These are phyloP conservation scores for Cardiocondyla obscurior DNA, from an alignment of 1,140 invertebrate species.

Conservation along the genomic window DNA sequence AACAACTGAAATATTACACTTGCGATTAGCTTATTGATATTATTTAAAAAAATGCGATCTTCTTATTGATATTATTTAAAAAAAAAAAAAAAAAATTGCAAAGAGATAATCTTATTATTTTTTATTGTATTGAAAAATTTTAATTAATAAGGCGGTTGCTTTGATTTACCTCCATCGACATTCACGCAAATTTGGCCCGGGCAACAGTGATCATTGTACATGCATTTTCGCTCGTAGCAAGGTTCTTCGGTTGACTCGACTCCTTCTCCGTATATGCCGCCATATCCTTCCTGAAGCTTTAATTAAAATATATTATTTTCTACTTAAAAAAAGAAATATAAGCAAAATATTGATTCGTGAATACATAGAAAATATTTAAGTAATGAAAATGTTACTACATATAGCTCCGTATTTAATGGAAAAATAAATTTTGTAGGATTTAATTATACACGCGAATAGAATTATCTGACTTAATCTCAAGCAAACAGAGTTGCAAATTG, in stretches of 20 bases:
- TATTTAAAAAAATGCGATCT: background rate
- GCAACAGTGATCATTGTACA: conserved; percentile 91
- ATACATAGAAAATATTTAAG: background rate
- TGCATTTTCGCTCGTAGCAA: conserved; percentile 88
- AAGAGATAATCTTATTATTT: background rate
- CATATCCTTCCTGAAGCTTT: conserved; percentile 75
- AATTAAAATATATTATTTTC: conserved; percentile 41
- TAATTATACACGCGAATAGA: background rate
- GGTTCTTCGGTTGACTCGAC: conserved; percentile 82
- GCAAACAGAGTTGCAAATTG: conserved; percentile 5
- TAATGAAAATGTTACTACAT: background rate
- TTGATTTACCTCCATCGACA: conserved; percentile 87
- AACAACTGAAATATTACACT: conserved; percentile 81
- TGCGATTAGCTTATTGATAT: background rate
- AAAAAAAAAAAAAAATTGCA: background rate
- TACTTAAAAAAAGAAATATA: background rate
- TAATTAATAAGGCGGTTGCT: background rate
- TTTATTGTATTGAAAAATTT: background rate
- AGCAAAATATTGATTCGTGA: background rate
- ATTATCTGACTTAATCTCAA: conserved; percentile 9
- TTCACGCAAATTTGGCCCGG: conserved; percentile 89
- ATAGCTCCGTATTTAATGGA: background rate
- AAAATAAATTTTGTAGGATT: background rate
- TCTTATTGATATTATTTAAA: background rate
- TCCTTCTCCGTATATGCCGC: conserved; percentile 74